These are phyloP conservation scores for Lepidochrysops patricia DNA, from an alignment of 2,888 invertebrate genomes.

Conservation along the genomic window DNA sequence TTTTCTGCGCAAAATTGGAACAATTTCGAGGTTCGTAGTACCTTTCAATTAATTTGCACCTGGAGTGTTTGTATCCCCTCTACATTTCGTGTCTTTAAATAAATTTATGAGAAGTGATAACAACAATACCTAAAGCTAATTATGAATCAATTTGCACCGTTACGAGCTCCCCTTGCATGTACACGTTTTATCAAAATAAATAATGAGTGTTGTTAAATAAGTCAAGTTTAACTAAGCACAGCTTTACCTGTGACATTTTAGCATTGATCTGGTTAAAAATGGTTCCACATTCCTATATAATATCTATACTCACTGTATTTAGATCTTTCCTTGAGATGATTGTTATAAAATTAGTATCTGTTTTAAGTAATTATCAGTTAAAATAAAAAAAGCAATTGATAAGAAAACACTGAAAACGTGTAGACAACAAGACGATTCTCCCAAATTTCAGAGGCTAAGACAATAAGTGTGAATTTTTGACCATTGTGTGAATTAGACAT, in stretches of 20 bases:
- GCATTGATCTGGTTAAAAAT: background rate
- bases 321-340: background rate
- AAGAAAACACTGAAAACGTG: background rate
- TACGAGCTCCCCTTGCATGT: conserved; percentile 55
- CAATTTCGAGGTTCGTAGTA: conserved; percentile 83
- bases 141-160: conserved; percentile 52
- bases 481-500: background rate
- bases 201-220: conserved; percentile 10
- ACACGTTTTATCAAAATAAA: conserved; percentile 35
- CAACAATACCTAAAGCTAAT: conserved; percentile 33
- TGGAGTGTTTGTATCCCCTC: conserved; percentile 68
- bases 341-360: background rate
- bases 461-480: background rate
- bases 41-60: conserved; percentile 69
- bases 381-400: background rate
- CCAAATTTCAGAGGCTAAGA: background rate
- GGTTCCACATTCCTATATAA: background rate
- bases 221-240: background rate
- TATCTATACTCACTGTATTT: background rate
- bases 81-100: conserved; percentile 58
- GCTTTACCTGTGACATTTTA: background rate
- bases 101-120: conserved; percentile 33
- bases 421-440: background rate
- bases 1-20: conserved; percentile 88
- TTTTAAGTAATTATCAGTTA: background rate